Base-by-base conservation (phyloP, 2,113 vertebrate genomes). In the Cavia porcellus region DNA sequence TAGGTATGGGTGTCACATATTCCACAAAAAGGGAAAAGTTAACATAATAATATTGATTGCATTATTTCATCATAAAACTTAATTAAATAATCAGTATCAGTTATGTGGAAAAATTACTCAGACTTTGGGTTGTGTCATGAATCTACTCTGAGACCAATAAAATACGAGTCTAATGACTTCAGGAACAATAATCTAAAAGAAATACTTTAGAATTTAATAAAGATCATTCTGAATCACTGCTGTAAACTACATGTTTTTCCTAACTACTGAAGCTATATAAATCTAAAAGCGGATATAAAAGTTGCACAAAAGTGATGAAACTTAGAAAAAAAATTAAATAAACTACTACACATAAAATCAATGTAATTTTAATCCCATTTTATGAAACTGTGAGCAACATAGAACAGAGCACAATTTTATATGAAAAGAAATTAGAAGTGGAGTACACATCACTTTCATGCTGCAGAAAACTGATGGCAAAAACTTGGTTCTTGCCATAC, bases 151-250 rank as follows among this genome's bases (percentile, higher is more conserved):
- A 13, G 5, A 17, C 62, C 12, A 86, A 80, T 66, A 90, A 79
- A 92, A 35, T 47, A 82, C 30, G 12, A 84, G 22, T 66, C 24
- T 59, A 59, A 86, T 82, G 85, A 94, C 59, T 79, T 83, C 11
- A 86, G 35, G 61, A 89, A 79, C 22, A 92, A 7, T 96, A 22
- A 93, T n/a, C 1, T 52, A 96, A 55, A 6, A 66, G 66, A 95
- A 89, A 70, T 86, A 95, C 50, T 94, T 92, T 64, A 70, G 57
- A 93, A 91, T 92, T 55, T 86, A 80, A 72, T 77, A 85, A 91
- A 91, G 2, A 72, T 64, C 0, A 13, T 64, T 91, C 75, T 89
- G 38, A 89, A 64, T 95, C 9, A 64, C 1, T 64, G 22, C 32
- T 50, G 10, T 47, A 90, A 81, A 70, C 5, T 68, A 38, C 6